Evolutionary conservation across 2,888 invertebrate genomes (phyloP), one percentile per base, ranked within the genome.

Genomic region (Calephelis perditalis): DNA sequence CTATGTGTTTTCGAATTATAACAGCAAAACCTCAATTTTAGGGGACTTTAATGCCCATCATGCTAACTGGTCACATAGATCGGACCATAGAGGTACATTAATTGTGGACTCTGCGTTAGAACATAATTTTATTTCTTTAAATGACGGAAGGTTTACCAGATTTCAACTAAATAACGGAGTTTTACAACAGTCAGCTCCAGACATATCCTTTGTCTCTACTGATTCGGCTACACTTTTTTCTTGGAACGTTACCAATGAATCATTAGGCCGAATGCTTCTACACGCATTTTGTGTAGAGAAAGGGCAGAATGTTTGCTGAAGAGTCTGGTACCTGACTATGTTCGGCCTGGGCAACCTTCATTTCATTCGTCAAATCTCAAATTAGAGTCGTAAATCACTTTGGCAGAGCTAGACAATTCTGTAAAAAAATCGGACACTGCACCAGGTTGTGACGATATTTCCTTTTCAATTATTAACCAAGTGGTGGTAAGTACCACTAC

Each of bases 21-120:
- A 7, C 0, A 46, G 35, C 1, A 71, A 68, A 52, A 57, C 67
- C 7, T n/a, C 70, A 5, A 58, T 73, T 10, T 15, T 66, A 7
- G 72, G 72, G 0, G 72, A 72, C 49, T 68, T 71, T 40, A 72
- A 74, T 59, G 72, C 61, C 0, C 73, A 73, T 43, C 73, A 73
- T 52, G 35, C 35, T 7, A 52, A 52, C 35, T 52, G 52, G 52
- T 15, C 37, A 7, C 58, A n/a, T 45, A 71, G 66, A 61, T 66
- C 56, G 10, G 70, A 72, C 54, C 0, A 0, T 0, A 67, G 71
- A 61, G 73, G 72, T 8, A 43, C 0, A 0, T 62, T 67, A 40
- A 60, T 74, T 9, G 68, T 60, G 52, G 68, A 74, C 12, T 43
- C 68, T 0, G 5, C 64, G 0, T 11, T 63, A 1, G 68, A 70